Base-by-base conservation (phyloP, 1,140 invertebrate species). In the Zelostemma sp. region DNA sequence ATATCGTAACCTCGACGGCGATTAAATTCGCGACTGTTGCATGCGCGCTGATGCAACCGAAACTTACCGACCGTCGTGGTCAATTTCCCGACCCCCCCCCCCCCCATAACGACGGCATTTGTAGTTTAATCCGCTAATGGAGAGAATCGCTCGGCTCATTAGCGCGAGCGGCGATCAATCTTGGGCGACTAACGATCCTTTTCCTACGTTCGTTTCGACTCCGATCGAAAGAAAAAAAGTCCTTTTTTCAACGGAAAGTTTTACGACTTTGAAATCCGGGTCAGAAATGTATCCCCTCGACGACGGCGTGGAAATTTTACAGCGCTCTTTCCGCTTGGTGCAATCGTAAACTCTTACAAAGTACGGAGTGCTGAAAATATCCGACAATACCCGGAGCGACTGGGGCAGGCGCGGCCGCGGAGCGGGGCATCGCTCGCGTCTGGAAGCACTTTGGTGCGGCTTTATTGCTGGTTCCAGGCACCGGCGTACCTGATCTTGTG, bases 401-500 rank as follows among this genome's bases (percentile, higher is more conserved):
- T 61, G 69, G 63, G 50, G 66, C 68, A 67, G 58, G 72, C 75
- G 69, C 74, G 63, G 70, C 48, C 65, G 66, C 57, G 67, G 77
- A 78, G 72, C 48, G 63, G 65, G 65, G 68, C 62, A 41, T 72
- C 58, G 67, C 66, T 68, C 43, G n/a, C 63, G 66, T 38, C 57
- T 57, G 66, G 55, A 38, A 72, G 63, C 62, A 72, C 75, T 67
- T 60, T 53, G 75, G 67, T 75, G 67, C 78, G 74, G 77, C 75
- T 76, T 80, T 80, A 82, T 80, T 78, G 73, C 76, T 75, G 74
- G 76, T 77, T 81, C 70, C 75, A 80, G 78, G 78, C 81, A 81
- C 73, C 64, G 68, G 70, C 68, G 73, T 80, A 80, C 80, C 79
- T 80, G 79, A 79, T 82, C 80, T 81, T 81, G 82, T 82, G 79